Evolutionary conservation across 1,140 invertebrate species (phyloP).

Genomic region (Zaprionus davidi): DNA sequence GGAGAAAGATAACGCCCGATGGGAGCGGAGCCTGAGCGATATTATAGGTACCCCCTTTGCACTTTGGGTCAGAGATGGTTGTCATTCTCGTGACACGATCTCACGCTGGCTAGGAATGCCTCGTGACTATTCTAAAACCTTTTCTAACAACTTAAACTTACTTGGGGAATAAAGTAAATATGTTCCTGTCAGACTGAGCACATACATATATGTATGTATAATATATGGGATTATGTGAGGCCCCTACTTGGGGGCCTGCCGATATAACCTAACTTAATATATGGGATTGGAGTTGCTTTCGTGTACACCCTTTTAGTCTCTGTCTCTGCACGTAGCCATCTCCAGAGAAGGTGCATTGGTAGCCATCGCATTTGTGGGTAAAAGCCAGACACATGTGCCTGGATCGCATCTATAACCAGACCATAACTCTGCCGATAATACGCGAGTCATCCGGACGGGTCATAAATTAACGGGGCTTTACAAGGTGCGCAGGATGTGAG

Average conservation of each 20-base stretch:
- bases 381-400: neutral
- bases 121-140: neutral
- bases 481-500: constrained; percentile 2
- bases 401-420: neutral
- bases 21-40: neutral
- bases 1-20: constrained; percentile 42
- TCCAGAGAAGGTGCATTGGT: too few species aligned
- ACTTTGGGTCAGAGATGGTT: neutral
- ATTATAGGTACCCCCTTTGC: constrained; percentile 17
- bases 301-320: too few species aligned
- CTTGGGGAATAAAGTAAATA: neutral
- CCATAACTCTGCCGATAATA: constrained; percentile 3
- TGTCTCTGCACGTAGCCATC: too few species aligned
- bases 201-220: too few species aligned
- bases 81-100: constrained; percentile 1
- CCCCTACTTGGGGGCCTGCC: too few species aligned
- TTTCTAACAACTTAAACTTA: neutral
- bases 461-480: neutral
- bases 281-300: too few species aligned
- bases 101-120: neutral
- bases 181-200: neutral
- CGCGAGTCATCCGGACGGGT: constrained; percentile 1
- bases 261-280: too few species aligned
- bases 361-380: too few species aligned
- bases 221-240: too few species aligned